Percentiles rank a stretch among this genome's conserved stretches.
These are phyloP conservation scores for Eustalomyia histrio DNA, from an alignment of 2,888 invertebrate genomes.

Conservation along the genomic window DNA sequence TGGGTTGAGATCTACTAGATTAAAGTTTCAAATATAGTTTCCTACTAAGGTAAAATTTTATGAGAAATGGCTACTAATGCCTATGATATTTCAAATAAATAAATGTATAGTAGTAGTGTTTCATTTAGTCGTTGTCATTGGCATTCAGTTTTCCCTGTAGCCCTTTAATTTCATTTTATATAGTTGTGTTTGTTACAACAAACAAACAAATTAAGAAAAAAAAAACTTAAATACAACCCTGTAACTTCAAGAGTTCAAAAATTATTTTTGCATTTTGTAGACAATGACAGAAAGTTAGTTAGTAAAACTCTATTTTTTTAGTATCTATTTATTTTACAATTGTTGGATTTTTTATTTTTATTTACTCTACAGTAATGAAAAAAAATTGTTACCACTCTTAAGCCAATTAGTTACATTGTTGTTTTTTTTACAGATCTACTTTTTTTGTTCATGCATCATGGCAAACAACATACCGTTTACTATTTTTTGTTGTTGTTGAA, in stretches of 20 bases:
- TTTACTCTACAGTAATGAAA: slow-evolving; percentile 14
- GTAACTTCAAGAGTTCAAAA: too few species aligned
- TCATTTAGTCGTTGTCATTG: background rate
- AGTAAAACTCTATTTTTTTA: background rate
- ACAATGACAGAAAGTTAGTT: slow-evolving; percentile 14
- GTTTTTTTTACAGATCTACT: background rate
- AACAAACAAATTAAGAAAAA: too few species aligned
- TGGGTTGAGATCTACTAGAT: too few species aligned
- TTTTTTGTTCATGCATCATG: background rate
- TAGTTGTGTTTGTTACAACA: too few species aligned
- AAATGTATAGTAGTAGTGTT: too few species aligned
- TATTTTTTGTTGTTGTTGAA: slow-evolving; percentile 22
- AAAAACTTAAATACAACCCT: too few species aligned
- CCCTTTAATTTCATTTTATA: too few species aligned
- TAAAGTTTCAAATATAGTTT: too few species aligned
- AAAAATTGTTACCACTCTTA: slow-evolving; percentile 44
- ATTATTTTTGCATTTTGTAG: background rate
- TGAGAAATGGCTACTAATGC: too few species aligned
- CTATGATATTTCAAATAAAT: too few species aligned
- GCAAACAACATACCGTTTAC: background rate
- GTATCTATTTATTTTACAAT: slow-evolving; percentile 5
- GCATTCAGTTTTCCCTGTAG: too few species aligned
- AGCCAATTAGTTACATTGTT: slow-evolving; percentile 55
- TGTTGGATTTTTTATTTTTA: background rate
- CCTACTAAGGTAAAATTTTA: too few species aligned